phyloP scores from a whole-genome alignment of 2,113 vertebrate species.

The Cheilinus undulatus region DNA sequence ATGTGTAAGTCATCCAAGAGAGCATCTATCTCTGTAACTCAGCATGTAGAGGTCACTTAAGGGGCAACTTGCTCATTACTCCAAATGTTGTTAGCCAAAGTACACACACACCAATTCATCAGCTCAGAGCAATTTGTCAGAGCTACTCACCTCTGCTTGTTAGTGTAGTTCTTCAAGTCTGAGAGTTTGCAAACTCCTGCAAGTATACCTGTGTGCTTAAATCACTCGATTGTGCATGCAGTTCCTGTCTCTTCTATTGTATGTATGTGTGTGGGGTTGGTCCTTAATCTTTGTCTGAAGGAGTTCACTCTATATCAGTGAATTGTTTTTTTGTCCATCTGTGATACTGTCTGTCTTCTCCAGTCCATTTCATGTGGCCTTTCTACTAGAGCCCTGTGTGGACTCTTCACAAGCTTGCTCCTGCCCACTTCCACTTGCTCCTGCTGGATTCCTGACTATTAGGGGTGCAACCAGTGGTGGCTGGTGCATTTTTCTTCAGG shows the following conservation, averaged over 20 bases:
- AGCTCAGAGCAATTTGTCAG: constrained; percentile 76
- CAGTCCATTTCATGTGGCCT: constrained; percentile 25
- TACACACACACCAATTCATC: constrained; percentile 72
- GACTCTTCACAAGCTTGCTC: too few species aligned
- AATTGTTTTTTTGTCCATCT: constrained; percentile 37
- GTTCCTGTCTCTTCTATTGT: too few species aligned
- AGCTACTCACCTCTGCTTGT: constrained; percentile 75
- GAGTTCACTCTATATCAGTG: constrained; percentile 18
- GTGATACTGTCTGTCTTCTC: constrained; percentile 38
- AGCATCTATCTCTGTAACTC: constrained; percentile 71
- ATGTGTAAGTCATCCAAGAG: constrained; percentile 6
- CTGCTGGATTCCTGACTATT: too few species aligned
- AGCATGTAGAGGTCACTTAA: constrained; percentile 68
- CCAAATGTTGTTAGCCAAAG: constrained; percentile 77
- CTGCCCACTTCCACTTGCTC: too few species aligned
- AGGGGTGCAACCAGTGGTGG: too few species aligned
- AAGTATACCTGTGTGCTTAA: too few species aligned
- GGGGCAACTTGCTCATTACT: constrained; percentile 82
- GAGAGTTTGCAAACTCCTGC: constrained; percentile 58
- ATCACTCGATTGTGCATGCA: too few species aligned
- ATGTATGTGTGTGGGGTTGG: not conserved
- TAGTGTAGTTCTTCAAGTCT: constrained; percentile 73
- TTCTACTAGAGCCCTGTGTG: not conserved
- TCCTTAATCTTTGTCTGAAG: constrained; percentile 1
- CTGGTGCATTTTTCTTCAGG: too few species aligned